These are phyloP conservation scores for Trichonephila clavata DNA, from an alignment of 1,140 invertebrate species.

Conservation along the genomic window DNA sequence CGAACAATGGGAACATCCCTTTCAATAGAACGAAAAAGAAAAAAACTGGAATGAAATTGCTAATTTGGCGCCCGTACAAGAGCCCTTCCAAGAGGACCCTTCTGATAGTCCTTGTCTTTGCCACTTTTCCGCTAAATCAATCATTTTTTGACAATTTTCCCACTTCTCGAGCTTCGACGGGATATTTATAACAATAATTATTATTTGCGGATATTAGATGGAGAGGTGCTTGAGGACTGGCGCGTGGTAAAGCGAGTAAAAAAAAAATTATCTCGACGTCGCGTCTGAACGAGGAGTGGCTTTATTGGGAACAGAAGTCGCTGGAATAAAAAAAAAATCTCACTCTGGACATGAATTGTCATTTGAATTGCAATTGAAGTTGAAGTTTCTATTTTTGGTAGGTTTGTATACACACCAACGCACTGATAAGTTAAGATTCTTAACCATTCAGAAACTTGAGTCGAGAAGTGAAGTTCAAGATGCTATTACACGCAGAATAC, in stretches of 20 bases:
- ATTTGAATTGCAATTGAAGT: not conserved
- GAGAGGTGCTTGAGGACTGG: not conserved
- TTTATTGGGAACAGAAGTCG: not conserved
- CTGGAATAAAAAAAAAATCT: not conserved
- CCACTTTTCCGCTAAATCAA: slow-evolving; percentile 61
- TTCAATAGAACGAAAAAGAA: not conserved
- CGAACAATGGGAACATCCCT: slow-evolving; percentile 3
- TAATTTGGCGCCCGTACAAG: slow-evolving; percentile 30
- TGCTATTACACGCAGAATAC: too few relatives aligned
- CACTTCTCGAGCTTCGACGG: not conserved
- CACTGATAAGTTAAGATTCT: too few relatives aligned
- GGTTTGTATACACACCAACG: too few relatives aligned
- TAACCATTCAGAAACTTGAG: too few relatives aligned
- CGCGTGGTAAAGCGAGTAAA: not conserved
- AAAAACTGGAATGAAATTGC: slow-evolving; percentile 1
- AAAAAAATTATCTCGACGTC: not conserved
- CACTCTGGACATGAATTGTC: not conserved
- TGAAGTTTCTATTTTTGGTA: too few relatives aligned
- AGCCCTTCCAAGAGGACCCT: not conserved
- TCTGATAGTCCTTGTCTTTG: slow-evolving; percentile 16
- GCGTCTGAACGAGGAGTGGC: not conserved
- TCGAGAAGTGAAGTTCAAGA: too few relatives aligned
- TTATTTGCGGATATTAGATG: slow-evolving; percentile 40
- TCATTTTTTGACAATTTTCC: slow-evolving; percentile 53
- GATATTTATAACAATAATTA: slow-evolving; percentile 69